Conservation (phyloP, 2,113 vertebrate species). For the Protobothrops mucrosquamatus region DNA sequence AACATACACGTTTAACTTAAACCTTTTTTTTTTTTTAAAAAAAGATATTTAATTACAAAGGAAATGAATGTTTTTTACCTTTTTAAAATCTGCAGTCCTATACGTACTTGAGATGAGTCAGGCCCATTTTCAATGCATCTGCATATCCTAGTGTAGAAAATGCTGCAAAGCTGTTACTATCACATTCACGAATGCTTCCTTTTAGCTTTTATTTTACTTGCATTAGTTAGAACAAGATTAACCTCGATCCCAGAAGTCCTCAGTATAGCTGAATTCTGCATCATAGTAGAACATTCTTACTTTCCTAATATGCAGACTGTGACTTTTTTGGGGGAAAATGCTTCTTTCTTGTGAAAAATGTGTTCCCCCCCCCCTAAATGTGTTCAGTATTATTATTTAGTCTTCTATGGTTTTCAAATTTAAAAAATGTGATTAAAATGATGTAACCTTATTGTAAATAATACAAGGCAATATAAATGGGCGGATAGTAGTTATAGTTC, state of each 20-base stretch:
- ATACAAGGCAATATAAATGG: neutral
- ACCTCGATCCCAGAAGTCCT: neutral
- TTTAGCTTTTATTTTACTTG: neutral
- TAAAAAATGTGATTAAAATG: neutral
- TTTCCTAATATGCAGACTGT: neutral
- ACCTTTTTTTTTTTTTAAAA: neutral
- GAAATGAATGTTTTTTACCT: neutral
- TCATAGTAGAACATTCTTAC: neutral
- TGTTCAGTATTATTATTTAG: neutral
- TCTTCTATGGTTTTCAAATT: neutral
- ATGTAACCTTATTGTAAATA: neutral
- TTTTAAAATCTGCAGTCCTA: neutral
- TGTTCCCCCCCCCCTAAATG: neutral
- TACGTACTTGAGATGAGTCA: neutral
- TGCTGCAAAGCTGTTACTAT: neutral
- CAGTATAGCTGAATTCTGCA: neutral
- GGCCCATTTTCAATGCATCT: neutral
- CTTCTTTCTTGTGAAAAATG: neutral
- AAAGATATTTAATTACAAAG: neutral
- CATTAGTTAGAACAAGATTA: neutral
- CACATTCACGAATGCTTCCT: neutral
- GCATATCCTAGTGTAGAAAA: neutral
- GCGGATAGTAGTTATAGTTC: conserved; percentile 17
- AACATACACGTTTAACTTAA: neutral
- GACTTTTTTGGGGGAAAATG: neutral